Base-by-base conservation (phyloP, 2,888 invertebrate species). In the Parnassius mnemosyne region DNA sequence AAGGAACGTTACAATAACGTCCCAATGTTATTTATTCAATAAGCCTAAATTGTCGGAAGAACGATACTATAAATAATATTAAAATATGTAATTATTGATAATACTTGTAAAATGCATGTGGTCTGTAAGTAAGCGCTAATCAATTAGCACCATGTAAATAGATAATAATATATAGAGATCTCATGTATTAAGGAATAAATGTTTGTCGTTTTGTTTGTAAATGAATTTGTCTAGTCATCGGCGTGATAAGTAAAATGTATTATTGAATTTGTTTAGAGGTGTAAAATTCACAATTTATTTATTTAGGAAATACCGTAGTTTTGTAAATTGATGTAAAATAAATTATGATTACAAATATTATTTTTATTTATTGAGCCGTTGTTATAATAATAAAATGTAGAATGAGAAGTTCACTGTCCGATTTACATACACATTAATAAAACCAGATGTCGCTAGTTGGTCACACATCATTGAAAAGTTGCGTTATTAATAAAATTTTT, bases 271-370 rank as follows among this genome's bases (percentile, higher is more conserved):
- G 20, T 61, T 64, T 62, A 65, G 53, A 54, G 56, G 58, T 63
- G 59, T 63, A 57, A 63, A 65, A 63, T 65, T 51, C 59, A 61
- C 44, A 41, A 55, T 63, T 56, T 67, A 67, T 53, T 64, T 72
- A 64, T 67, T 65, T 66, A 63, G 61, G 71, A 69, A 63, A 50
- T 68, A 63, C 56, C 65, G 73, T 78, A 78, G 77, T 80, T 83
- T 82, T 85, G 79, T 79, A 82, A 81, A 80, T 84, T 70, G 75
- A 78, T 85, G 85, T 84, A 82, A 79, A 83, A 71, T 61, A 57
- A 57, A 57, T 49, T 43, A 68, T 73, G 66, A 73, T 67, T 64
- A 65, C 69, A 67, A 61, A 43, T 10, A 25, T 51, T 44, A 9
- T 46, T 51, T 66, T 70, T 66, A 64, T 63, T 64, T 66, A 43